Evolutionary conservation across 2,113 vertebrate genomes (phyloP).

Genomic region (Epinephelus lanceolatus): DNA sequence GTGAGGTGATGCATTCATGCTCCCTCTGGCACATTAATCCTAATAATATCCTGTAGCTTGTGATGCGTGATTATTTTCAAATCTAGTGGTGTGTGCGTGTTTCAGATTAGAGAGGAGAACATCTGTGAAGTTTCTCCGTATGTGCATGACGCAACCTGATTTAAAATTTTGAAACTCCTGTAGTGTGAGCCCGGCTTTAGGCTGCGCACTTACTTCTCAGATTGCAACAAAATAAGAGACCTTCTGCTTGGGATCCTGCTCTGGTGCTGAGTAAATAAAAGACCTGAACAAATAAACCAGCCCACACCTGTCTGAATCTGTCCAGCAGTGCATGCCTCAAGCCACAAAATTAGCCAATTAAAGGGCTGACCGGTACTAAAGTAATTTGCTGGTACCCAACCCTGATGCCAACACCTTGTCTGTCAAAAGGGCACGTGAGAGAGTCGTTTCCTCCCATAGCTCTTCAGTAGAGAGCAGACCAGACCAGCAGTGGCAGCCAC

Average conservation of each 20-base stretch:
- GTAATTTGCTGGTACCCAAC: constrained; percentile 9
- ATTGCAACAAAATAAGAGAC: constrained; percentile 2
- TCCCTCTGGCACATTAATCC: too few species aligned
- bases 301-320: background rate
- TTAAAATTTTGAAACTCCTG: too few species aligned
- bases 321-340: background rate
- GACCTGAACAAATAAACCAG: background rate
- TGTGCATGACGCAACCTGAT: too few species aligned
- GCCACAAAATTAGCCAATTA: background rate
- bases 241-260: too few species aligned
- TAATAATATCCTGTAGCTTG: too few species aligned
- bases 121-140: too few species aligned
- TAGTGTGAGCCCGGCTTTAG: too few species aligned
- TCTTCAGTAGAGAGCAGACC: constrained; percentile 47
- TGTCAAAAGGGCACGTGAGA: constrained; percentile 48
- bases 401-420: constrained; percentile 20
- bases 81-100: too few species aligned
- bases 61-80: too few species aligned
- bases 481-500: constrained; percentile 57
- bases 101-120: too few species aligned
- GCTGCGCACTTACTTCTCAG: background rate
- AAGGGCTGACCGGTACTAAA: background rate
- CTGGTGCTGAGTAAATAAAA: background rate
- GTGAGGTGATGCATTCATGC: too few species aligned
- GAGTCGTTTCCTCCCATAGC: constrained; percentile 16